Base-by-base conservation (phyloP, 2,113 vertebrate genomes). In the Chunga burmeisteri region DNA sequence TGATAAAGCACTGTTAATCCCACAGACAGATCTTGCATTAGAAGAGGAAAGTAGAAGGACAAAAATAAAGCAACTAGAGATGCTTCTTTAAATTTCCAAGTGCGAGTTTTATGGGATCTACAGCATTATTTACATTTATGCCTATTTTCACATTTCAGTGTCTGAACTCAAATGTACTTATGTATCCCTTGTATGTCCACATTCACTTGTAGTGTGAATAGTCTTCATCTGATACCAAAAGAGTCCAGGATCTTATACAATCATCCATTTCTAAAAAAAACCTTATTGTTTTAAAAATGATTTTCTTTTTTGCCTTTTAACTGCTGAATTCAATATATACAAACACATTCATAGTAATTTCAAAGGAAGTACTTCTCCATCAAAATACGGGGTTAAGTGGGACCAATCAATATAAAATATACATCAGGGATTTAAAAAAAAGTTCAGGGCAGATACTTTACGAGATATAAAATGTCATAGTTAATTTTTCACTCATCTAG, bases 401-500 rank as follows among this genome's bases (percentile, higher is more conserved):
- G 67, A 97, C 50, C 73, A 93, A 93, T 95, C 91, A 92, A 73
- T 85, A 90, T 85, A 63, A 96, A 94, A 94, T 85, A 95, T 62
- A 91, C 49, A 89, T 53, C 42, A 94, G 34, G 5, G 7, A 80
- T 27, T 7, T 12, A n/a, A 71, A 88, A 82, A 78, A 88, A 53
- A 72, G 83, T 71, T 92, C 72, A 61, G 81, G 73, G 92, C 91
- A 94, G 92, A 87, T 87, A 81, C 73, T 92, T 58, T 72, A 80
- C 75, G 86, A 93, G 65, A 50, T 42, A 79, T 91, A 89, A 97
- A 95, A 93, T 89, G 88, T 94, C 94, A 95, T 12, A 85, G 44
- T 87, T 89, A 95, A 94, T 95, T 97, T 96, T 95, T 95, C 86
- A 94, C 90, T 91, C 78, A 70, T 84, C 75, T 93, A 67, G 72